These are phyloP conservation scores for Actinia tenebrosa DNA, from an alignment of 64 coral and sea anemone genomes.

Conservation along the genomic window DNA sequence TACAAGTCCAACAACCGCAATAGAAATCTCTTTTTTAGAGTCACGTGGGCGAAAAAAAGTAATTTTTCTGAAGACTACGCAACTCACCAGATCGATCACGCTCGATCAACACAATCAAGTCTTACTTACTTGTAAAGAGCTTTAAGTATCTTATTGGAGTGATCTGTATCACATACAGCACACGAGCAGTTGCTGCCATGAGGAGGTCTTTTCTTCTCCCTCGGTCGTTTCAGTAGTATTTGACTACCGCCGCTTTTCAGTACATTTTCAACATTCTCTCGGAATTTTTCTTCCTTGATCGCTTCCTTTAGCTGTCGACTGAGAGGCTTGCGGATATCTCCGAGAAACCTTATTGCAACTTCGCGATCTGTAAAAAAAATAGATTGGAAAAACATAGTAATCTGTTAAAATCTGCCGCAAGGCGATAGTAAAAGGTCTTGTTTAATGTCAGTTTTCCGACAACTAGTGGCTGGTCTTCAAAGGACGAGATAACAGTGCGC, in stretches of 20 bases:
- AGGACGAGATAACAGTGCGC: too few species aligned
- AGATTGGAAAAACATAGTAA: background rate
- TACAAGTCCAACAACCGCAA: too few species aligned
- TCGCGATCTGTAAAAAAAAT: conserved; percentile 25
- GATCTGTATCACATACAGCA: conserved; percentile 19
- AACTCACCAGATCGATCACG: too few species aligned
- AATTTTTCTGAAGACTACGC: too few species aligned
- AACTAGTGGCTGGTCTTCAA: too few species aligned
- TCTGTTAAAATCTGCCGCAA: too few species aligned
- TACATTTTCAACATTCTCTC: background rate
- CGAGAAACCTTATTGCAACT: conserved; percentile 34
- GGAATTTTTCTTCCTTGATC: background rate
- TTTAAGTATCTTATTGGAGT: conserved; percentile 9
- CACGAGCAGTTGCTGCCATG: conserved; percentile 26
- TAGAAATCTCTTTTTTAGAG: too few species aligned
- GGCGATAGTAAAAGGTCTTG: too few species aligned
- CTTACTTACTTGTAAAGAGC: conserved; percentile 23
- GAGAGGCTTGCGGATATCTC: conserved; percentile 6
- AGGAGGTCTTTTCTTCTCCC: background rate
- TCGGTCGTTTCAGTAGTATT: background rate
- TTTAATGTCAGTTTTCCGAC: too few species aligned
- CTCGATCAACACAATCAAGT: background rate
- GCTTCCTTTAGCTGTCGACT: background rate
- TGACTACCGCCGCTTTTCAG: background rate
- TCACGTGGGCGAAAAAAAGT: too few species aligned